These are phyloP conservation scores for Drosophila miranda DNA, from an alignment of 1,140 invertebrate genomes.

Conservation along the genomic window DNA sequence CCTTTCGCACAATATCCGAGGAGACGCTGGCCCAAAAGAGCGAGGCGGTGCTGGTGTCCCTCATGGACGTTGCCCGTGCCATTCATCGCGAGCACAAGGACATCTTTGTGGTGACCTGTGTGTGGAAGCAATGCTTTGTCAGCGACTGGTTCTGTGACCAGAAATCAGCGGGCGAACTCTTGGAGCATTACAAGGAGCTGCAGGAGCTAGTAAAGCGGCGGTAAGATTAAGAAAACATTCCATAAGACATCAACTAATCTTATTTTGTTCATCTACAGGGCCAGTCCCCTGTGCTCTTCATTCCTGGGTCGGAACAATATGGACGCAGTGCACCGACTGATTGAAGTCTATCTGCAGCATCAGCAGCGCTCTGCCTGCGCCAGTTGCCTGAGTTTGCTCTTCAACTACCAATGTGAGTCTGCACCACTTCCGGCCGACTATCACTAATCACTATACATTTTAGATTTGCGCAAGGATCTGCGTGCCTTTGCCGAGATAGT, in stretches of 20 bases:
- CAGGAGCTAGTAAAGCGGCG: constrained; percentile 73
- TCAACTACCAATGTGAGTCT: constrained; percentile 84
- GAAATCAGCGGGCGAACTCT: constrained; percentile 79
- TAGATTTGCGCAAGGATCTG: constrained; percentile 78
- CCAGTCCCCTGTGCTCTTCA: constrained; percentile 58
- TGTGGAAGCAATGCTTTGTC: constrained; percentile 83
- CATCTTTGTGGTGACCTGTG: constrained; percentile 77
- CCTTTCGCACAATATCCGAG: constrained; percentile 82
- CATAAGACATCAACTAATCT: background rate
- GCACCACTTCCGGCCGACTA: background rate
- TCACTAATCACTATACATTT: constrained; percentile 3
- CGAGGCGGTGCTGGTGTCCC: constrained; percentile 82
- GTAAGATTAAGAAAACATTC: background rate
- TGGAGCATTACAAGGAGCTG: constrained; percentile 81
- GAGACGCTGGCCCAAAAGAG: constrained; percentile 81
- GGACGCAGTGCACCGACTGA: constrained; percentile 83
- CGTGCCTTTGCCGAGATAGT: constrained; percentile 83
- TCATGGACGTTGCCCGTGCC: constrained; percentile 79
- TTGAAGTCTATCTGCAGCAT: constrained; percentile 82
- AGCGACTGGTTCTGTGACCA: constrained; percentile 84
- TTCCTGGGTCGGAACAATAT: constrained; percentile 79
- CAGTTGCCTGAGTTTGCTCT: constrained; percentile 80
- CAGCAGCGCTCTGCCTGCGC: constrained; percentile 80
- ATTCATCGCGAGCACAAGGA: constrained; percentile 81
- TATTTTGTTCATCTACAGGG: constrained; percentile 20